These are phyloP conservation scores for Sebastes cheni DNA, from an alignment of 2,797 vertebrate genomes.

Conservation along the genomic window DNA sequence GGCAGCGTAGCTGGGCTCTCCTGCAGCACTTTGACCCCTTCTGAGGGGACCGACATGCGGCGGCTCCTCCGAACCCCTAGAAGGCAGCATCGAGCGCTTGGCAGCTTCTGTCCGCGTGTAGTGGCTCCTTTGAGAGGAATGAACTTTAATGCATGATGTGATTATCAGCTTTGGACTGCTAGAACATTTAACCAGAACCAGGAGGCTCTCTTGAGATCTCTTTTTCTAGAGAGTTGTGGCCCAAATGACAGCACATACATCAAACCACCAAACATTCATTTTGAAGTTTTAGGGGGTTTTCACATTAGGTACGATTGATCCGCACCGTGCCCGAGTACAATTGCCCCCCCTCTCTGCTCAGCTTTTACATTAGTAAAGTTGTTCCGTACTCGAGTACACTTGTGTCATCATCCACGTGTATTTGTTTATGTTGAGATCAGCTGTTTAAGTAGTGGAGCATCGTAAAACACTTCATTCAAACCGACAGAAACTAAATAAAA, in stretches of 20 bases:
- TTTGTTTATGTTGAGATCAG: no score
- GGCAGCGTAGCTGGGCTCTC: slow-evolving; percentile 68
- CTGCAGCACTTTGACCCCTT: slow-evolving; percentile 70
- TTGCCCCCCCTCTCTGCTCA: no score
- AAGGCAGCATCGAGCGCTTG: slow-evolving; percentile 28
- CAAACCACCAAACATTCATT: not conserved
- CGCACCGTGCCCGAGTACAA: no score
- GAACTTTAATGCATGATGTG: slow-evolving; percentile 15
- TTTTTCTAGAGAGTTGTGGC: not conserved
- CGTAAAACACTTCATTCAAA: no score
- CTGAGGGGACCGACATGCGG: slow-evolving; percentile 60
- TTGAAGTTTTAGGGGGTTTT: not conserved
- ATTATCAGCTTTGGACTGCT: not conserved
- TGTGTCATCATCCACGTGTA: no score
- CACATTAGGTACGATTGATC: no score
- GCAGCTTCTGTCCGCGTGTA: slow-evolving; percentile 24
- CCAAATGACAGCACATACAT: not conserved
- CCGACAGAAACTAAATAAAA: no score
- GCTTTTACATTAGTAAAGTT: no score
- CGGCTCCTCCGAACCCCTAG: slow-evolving; percentile 64
- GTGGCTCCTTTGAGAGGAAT: slow-evolving; percentile 41
- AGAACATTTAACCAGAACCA: not conserved
- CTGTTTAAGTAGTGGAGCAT: no score
- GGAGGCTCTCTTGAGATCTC: not conserved
- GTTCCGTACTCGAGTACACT: no score